Conservation (phyloP, 2,113 vertebrate genomes). For the Zootoca vivipara region DNA sequence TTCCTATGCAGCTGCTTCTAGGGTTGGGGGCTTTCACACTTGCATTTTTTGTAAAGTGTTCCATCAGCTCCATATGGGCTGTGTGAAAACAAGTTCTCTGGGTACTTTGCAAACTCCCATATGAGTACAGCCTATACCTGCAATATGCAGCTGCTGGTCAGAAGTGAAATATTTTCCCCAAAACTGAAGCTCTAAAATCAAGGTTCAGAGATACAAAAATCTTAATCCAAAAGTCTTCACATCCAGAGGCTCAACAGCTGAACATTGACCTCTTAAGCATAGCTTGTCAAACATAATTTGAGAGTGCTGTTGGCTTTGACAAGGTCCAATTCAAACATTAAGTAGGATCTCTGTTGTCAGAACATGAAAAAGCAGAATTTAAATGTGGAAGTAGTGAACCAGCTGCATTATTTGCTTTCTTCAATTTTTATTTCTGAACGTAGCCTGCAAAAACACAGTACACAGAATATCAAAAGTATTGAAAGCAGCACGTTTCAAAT, state of each 20-base stretch:
- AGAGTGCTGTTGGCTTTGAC: neutral
- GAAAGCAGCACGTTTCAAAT: neutral
- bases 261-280: neutral
- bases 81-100: neutral
- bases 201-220: too few species aligned
- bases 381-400: neutral
- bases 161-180: neutral
- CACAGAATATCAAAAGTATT: slow-evolving; percentile 1
- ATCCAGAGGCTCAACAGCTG: neutral
- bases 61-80: neutral
- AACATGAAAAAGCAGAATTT: neutral
- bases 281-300: neutral
- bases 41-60: neutral
- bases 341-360: neutral
- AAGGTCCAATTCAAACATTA: neutral
- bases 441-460: neutral
- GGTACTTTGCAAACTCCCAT: neutral
- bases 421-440: neutral
- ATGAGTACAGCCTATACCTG: neutral
- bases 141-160: neutral
- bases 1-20: neutral
- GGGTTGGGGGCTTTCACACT: neutral
- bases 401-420: neutral
- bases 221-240: neutral
- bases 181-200: too few species aligned